A percentile compares a stretch with the other conserved stretches of the same genome.
These are phyloP conservation scores for Triplophysa rosa DNA, from an alignment of 2,113 vertebrate genomes.

Conservation along the genomic window DNA sequence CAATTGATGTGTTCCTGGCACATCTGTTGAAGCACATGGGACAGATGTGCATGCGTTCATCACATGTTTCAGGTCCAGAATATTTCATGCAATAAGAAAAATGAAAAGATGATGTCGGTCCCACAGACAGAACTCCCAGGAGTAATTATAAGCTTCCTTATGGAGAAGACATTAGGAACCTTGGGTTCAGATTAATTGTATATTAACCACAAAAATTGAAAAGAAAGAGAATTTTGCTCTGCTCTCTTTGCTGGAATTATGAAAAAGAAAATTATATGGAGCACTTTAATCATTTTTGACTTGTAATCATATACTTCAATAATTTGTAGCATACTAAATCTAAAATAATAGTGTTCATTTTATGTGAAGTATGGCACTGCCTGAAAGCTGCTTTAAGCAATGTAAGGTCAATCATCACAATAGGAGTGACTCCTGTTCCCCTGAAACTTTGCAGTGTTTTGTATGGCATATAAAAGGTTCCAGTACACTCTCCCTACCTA, in stretches of 20 bases:
- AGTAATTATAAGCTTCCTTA: conserved; percentile 22
- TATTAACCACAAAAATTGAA: conserved; percentile 1
- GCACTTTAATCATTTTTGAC: not conserved
- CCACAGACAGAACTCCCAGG: not conserved
- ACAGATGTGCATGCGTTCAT: not conserved
- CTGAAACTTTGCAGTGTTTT: no score
- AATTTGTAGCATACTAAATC: conserved; percentile 6
- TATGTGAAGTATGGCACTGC: not conserved
- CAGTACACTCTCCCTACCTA: not conserved
- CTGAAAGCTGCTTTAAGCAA: not conserved
- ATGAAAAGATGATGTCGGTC: not conserved
- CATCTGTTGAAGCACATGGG: conserved; percentile 24
- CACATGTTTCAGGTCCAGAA: not conserved
- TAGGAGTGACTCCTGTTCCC: not conserved
- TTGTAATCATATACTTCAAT: not conserved
- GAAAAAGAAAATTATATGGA: not conserved
- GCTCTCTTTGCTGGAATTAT: not conserved
- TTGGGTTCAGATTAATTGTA: conserved; percentile 10
- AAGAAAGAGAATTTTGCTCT: not conserved
- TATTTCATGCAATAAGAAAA: conserved; percentile 5
- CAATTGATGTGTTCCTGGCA: conserved; percentile 1
- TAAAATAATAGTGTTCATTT: not conserved
- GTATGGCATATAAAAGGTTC: no score
- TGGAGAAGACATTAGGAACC: conserved; percentile 8
- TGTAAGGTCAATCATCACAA: no score